Percentiles rank a stretch among this genome's conserved stretches.
These are phyloP conservation scores for Picathartes gymnocephalus DNA, from an alignment of 2,113 vertebrate genomes.

Conservation along the genomic window DNA sequence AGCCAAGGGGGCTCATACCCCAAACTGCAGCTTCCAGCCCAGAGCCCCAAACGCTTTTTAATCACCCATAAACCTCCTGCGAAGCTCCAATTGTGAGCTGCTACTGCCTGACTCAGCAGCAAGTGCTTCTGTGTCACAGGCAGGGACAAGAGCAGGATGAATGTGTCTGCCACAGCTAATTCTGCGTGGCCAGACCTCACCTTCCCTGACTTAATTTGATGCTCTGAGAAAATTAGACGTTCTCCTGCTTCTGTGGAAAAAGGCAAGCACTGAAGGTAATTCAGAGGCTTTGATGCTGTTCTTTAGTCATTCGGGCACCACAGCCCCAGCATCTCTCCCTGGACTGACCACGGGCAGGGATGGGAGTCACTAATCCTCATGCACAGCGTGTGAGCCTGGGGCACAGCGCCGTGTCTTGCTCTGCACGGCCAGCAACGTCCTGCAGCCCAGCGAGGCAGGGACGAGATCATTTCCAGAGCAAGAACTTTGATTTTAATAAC, in stretches of 20 bases:
- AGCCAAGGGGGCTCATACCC: not conserved
- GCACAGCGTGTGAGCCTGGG: not conserved
- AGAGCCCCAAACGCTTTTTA: not conserved
- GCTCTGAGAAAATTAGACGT: conserved; percentile 33
- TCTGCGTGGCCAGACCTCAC: not conserved
- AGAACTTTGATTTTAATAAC: not conserved
- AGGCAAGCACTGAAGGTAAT: not conserved
- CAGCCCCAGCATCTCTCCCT: not conserved
- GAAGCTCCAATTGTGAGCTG: not conserved
- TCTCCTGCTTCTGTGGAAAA: conserved; percentile 4
- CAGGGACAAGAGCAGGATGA: not conserved
- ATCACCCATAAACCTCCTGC: not conserved
- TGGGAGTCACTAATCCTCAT: not conserved
- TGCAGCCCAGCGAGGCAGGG: not conserved
- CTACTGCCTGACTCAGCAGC: not conserved
- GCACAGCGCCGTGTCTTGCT: not conserved
- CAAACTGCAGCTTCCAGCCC: not conserved
- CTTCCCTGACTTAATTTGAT: not conserved
- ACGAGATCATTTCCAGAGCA: not conserved
- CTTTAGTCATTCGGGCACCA: conserved; percentile 62
- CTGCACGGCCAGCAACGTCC: not conserved
- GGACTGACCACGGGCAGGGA: conserved; percentile 24
- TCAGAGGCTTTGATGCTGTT: conserved; percentile 52
- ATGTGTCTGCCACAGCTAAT: not conserved
- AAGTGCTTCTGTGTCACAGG: not conserved